Conservation (phyloP, 2,888 invertebrate genomes). For the Sepioteuthis lessoniana region DNA sequence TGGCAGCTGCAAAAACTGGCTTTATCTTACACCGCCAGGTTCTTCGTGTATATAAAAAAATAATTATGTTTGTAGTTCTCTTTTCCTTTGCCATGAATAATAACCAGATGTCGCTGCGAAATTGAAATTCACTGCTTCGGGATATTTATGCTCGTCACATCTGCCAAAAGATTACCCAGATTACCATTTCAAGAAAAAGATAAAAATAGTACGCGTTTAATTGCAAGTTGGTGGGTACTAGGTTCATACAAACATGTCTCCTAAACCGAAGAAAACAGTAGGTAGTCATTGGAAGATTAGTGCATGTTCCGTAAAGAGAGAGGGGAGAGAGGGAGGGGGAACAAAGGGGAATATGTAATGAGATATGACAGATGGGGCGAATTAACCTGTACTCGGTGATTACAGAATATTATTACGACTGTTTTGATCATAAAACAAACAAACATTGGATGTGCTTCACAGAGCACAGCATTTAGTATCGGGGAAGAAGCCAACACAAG, state of each 20-base stretch:
- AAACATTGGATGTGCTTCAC: slow-evolving; percentile 3
- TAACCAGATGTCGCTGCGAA: not conserved
- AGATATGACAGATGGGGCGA: not conserved
- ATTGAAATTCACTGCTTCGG: slow-evolving; percentile 16
- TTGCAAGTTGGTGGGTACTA: not conserved
- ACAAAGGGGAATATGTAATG: not conserved
- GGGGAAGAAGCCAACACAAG: not conserved
- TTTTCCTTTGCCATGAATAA: slow-evolving; percentile 6
- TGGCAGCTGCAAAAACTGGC: not conserved
- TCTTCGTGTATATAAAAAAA: not conserved
- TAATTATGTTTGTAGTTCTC: not conserved
- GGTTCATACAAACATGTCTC: not conserved
- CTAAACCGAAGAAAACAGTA: not conserved
- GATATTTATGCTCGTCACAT: not conserved
- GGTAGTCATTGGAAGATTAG: not conserved
- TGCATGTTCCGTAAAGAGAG: not conserved
- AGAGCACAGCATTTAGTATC: not conserved
- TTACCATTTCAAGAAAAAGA: not conserved
- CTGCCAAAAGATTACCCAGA: slow-evolving; percentile 6
- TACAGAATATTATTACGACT: not conserved
- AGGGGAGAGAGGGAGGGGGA: not conserved
- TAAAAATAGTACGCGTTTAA: not conserved
- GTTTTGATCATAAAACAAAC: not conserved
- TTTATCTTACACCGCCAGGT: not conserved
- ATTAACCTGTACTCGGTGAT: slow-evolving; percentile 9